phyloP scores from a whole-genome alignment of 2,113 vertebrate genomes.

The Indicator indicator region DNA sequence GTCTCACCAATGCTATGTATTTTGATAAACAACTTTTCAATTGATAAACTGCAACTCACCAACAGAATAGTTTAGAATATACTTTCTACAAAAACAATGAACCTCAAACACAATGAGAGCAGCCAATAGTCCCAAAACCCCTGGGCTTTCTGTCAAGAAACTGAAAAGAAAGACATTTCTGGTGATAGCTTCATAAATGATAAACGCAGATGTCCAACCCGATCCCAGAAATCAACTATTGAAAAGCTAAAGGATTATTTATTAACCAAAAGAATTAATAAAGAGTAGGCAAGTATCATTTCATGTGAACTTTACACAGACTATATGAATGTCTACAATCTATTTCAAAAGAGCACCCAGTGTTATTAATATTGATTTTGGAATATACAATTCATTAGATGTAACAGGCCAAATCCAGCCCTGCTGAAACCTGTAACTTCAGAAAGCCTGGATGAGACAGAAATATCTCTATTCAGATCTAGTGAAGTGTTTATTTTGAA shows the following conservation, averaged over 20 bases:
- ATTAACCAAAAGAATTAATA: slow-evolving; percentile 23
- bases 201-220: slow-evolving; percentile 49
- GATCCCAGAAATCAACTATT: slow-evolving; percentile 8
- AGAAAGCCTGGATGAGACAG: not conserved
- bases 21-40: slow-evolving; percentile 63
- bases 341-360: not conserved
- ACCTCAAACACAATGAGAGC: not conserved
- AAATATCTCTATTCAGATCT: not conserved
- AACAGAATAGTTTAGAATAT: not conserved
- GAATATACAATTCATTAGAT: slow-evolving; percentile 36
- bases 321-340: slow-evolving; percentile 6
- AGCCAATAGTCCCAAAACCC: not conserved
- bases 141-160: not conserved
- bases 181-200: slow-evolving; percentile 19
- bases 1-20: not conserved
- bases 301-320: slow-evolving; percentile 31
- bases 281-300: slow-evolving; percentile 16
- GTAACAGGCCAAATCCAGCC: not conserved
- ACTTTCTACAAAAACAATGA: not conserved
- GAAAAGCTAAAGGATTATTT: slow-evolving; percentile 15
- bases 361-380: slow-evolving; percentile 64
- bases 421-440: not conserved
- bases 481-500: not conserved
- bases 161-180: not conserved
- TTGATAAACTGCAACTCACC: slow-evolving; percentile 27